Base-by-base conservation (phyloP, 2,113 vertebrate genomes). In the Desmodus rotundus region DNA sequence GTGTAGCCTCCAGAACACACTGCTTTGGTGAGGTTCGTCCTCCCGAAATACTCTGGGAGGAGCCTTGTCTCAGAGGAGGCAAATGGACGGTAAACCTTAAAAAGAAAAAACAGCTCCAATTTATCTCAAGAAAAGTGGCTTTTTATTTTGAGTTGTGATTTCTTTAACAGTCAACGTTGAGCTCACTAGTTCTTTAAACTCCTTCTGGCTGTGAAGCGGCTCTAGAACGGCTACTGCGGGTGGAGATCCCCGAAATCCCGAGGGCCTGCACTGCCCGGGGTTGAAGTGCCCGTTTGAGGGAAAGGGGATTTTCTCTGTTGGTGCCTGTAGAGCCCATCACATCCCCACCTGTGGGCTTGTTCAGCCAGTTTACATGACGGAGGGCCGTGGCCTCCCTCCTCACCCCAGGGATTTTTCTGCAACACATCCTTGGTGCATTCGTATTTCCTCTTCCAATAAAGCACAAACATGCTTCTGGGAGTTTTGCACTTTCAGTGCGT, bases 51-150 rank as follows among this genome's bases (percentile, higher is more conserved):
- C 36, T 94, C 56, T 50, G 28, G 20, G 2, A 11, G 22, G 83
- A 74, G 14, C 38, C 31, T 16, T 3, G 10, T 68, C 33, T 41
- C 47, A 15, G 41, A 65, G 41, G 24, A 80, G 70, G 38, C 36
- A 73, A 3, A 47, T 3, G 12, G 83, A 47, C 54, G 84, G 84
- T n/a, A 77, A 91, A 67, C 31, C 43, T n/a, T 45, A 38, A 36
- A 33, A 17, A 38, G 22, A 15, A 70, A 63, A 76, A 52, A 1
- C 4, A 45, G 16, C 22, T 93, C 74, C 67, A 22, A 9, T 88
- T 65, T 58, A 47, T 93, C 54, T 88, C 54, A 54, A 77, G 90
- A 68, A 56, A 78, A 91, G 65, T 56, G 77, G 43, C 20, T 67
- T 93, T 78, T 65, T 38, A 13, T 54, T 33, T 38, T n/a, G 20